Evolutionary conservation across 2,113 vertebrate genomes (phyloP).

Genomic region (Rhinogobius similis): DNA sequence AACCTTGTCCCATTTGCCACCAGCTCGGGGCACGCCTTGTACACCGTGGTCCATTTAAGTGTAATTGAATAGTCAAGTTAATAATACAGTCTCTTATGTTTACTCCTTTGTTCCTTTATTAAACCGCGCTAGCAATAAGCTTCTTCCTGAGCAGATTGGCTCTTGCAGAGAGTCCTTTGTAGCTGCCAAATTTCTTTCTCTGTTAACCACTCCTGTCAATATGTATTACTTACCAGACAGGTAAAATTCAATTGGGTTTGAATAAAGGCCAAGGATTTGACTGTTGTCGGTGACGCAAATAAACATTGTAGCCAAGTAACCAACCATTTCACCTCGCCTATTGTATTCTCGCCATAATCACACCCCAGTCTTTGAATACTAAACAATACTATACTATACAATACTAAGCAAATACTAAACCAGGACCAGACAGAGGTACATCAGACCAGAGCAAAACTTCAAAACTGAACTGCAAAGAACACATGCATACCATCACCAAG

Average conservation of each 20-base stretch:
- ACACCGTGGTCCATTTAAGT: neutral
- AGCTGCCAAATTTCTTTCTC: slow-evolving; percentile 11
- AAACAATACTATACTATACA: too few species aligned
- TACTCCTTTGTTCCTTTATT: slow-evolving; percentile 32
- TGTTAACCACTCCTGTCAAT: neutral
- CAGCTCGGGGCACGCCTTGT: neutral
- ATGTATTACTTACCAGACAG: neutral
- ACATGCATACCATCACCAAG: neutral
- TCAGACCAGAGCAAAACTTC: neutral
- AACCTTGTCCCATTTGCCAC: neutral
- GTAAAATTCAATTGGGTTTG: neutral
- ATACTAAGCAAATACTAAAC: neutral
- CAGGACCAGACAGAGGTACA: neutral
- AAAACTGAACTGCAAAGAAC: neutral
- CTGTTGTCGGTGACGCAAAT: neutral
- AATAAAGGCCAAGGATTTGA: neutral
- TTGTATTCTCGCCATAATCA: neutral
- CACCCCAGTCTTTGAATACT: neutral
- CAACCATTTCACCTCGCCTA: neutral
- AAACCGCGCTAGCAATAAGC: slow-evolving; percentile 11
- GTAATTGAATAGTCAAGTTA: slow-evolving; percentile 15
- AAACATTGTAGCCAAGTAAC: slow-evolving; percentile 1
- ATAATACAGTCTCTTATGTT: slow-evolving; percentile 30
- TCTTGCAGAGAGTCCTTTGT: slow-evolving; percentile 33
- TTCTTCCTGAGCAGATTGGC: slow-evolving; percentile 51